Evolutionary conservation across 2,797 vertebrate genomes (phyloP), one percentile per base, ranked within the genome.

Genomic region (Meda fulgida): DNA sequence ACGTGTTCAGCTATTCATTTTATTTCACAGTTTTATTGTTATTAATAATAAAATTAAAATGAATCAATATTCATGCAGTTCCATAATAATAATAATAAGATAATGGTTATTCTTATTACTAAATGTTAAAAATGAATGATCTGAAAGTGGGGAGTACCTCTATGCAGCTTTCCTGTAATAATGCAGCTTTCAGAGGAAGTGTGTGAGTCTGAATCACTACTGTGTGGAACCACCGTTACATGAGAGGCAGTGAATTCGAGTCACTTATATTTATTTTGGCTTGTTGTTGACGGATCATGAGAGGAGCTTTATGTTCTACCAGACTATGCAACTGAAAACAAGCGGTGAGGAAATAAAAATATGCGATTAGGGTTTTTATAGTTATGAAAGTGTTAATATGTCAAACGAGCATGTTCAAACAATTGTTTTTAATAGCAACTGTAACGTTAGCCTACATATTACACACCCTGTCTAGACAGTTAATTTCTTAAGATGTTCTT

Each of bases 241-340:
- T 23, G 69, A 14, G 53, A 21, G 11, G 40, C 34, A 58, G 65
- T 69, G 65, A 53, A 53, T 18, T 23, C 19, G 53, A 76, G 46
- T 69, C 75, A 34, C 36, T 84, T 31, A 66, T 51, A 46, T 46
- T 60, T 78, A 69, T 58, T 78, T 78, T n/a, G 19, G 26, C 13
- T 70, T 19, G 13, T 70, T 19, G 13, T 67, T 84, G 38, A 84
- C 36, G 40, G 36, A 70, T 31, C 19, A 84, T 72, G 67, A 43
- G 26, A 70, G 21, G 53, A 79, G 40, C 14, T 63, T 84, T 23
- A 66, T 51, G 31, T 72, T 66, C 55, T 48, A 38, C 55, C 38
- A 79, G 66, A 79, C 76, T 78, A 78, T 78, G 76, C 36, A 43
- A 51, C 18, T 70, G n/a, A 84, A 79, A 83, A 51, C 38, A 55